Evolutionary conservation across 2,888 invertebrate species (phyloP), one percentile per base, ranked within the genome.

Genomic region (Phyllotreta striolata): DNA sequence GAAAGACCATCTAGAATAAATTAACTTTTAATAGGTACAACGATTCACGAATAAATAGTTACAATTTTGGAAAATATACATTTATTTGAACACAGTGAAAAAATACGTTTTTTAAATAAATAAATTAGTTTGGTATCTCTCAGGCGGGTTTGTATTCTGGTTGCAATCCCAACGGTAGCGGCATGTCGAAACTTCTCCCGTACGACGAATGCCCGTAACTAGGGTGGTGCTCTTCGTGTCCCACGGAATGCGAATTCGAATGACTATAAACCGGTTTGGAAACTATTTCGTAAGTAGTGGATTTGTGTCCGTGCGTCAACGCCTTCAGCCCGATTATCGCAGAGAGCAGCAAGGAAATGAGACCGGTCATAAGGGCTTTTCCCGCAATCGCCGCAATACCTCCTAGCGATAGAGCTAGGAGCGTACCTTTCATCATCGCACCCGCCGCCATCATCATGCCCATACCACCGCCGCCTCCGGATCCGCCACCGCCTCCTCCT

Each of bases 261-360:
- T 89, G 89, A 0, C 88, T 86, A 78, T 92, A 92, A 0, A 93
- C 84, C 0, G 93, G 93, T 72, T 93, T 93, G 44, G 92, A 89
- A 6, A 93, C 89, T 66, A 93, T 91, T 81, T 93, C 93, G 76
- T 93, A 93, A 0, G 92, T 92, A 6, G 92, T 91, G 72, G 82
- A 74, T 75, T 90, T 90, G 66, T 88, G 87, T 0, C 90, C 89
- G 2, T 87, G 85, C 1, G 90, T 85, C 12, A 92, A 79, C 0
- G 89, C 86, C 75, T 92, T 92, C 62, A 93, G 82, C 0, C 92
- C 92, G 61, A 92, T 85, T 66, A 92, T 88, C 0, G 89, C 90
- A 0, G 93, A 91, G 0, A 93, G 81, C 70, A 92, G 87, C 0
- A 93, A 83, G 0, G 93, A 92, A 86, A 93, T 89, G 61, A 93